Evolutionary conservation across 2,797 vertebrate genomes (phyloP), one percentile per base, ranked within the genome.

Genomic region (Acrossocheilus fasciatus): DNA sequence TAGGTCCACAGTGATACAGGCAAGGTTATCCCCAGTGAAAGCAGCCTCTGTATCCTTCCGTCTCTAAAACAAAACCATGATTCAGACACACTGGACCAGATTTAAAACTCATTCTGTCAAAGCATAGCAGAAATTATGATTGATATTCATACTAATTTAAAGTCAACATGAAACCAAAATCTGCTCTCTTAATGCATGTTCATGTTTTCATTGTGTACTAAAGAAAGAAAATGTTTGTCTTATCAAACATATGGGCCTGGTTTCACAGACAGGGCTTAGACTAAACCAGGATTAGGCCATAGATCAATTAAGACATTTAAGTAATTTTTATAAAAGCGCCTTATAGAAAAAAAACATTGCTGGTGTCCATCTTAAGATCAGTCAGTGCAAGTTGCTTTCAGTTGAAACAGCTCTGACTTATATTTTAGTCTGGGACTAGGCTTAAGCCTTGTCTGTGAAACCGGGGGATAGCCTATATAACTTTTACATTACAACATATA

Each of bases 31-130:
- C 17, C 94, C 91, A 20, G 23, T 34, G 75, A 90, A 90, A 77
- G 96, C 96, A 0, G 90, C 96, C 8, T 93, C 84, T 4, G 95
- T 94, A 83, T 96, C 93, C 54, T 90, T 87, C 77, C 94, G 92
- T 86, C 84, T 92, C 95, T 96, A 86, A 77, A 77, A 77, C 36
- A 77, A 57, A 77, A 36, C 6, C 23, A 69, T 18, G 34, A 34
- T 26, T 59, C 12, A 64, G 43, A 77, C 18, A 41, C 20, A 59
- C 11, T 41, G 20, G 34, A 59, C 20, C 75, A 39, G 34, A 54
- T 15, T 52, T 52, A 20, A 77, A 41, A n/a, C 4, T n/a, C 11
- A 54, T 54, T 54, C 11, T 15, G 34, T 15, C 20, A 57, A 50
- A 50, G 15, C 73, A 75, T 34, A 47, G n/a, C n/a, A 47, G 41